phyloP scores from a whole-genome alignment of 2,888 invertebrate genomes.

The Saturnia pavonia region DNA sequence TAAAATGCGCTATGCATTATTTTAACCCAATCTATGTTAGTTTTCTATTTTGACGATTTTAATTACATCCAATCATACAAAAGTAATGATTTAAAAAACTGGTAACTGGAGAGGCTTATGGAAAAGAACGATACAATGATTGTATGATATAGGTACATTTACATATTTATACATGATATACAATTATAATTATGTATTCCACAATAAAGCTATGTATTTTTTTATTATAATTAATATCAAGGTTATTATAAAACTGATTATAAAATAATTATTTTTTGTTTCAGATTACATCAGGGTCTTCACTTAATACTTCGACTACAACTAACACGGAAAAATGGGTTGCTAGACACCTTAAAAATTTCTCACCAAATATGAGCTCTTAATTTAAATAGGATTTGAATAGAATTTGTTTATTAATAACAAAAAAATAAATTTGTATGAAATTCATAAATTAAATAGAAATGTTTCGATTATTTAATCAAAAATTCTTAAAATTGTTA shows the following conservation, averaged over 20 bases:
- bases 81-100: background rate
- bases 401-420: too few species aligned
- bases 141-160: too few species aligned
- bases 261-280: background rate
- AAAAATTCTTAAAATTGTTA: too few species aligned
- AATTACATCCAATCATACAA: background rate
- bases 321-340: too few species aligned
- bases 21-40: background rate
- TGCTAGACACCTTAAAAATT: too few species aligned
- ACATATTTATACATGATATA: too few species aligned
- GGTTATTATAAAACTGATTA: background rate
- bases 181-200: background rate
- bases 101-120: background rate
- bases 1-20: background rate
- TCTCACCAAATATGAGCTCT: too few species aligned
- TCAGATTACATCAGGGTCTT: background rate
- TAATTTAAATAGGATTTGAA: too few species aligned
- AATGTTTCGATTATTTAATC: too few species aligned
- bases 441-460: too few species aligned
- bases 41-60: background rate
- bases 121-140: background rate
- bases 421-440: too few species aligned
- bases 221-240: background rate
- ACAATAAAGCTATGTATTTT: background rate
- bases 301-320: background rate